Conservation (phyloP, 2,888 invertebrate species). For the Philhelius pedissequus region DNA sequence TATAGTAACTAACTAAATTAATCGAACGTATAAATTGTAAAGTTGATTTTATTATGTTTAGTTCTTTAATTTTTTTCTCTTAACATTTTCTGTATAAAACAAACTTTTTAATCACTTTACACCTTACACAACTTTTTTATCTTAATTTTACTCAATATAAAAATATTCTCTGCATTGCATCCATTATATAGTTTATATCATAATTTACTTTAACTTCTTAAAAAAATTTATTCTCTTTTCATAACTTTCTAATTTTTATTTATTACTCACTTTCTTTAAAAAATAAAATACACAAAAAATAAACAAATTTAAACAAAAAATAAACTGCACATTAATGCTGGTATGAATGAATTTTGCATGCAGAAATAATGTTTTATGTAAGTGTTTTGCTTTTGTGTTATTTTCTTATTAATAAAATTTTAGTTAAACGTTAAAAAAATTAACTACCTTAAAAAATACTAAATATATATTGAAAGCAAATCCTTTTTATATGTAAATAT, state of each 20-base stretch:
- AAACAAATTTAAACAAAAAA: slow-evolving; percentile 16
- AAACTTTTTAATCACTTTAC: neutral
- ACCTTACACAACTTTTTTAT: neutral
- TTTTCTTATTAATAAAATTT: neutral
- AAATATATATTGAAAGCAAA: neutral
- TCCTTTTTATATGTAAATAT: slow-evolving; percentile 11
- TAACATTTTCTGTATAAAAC: neutral
- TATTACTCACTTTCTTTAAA: slow-evolving; percentile 9
- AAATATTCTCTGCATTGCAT: neutral
- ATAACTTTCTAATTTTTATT: neutral
- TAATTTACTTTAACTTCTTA: neutral
- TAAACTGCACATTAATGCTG: slow-evolving; percentile 47
- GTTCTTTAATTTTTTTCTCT: neutral
- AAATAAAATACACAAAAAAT: neutral
- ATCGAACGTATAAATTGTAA: too few relatives aligned
- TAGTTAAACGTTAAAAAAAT: neutral
- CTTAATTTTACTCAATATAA: neutral
- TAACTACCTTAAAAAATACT: neutral
- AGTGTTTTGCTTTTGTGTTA: slow-evolving; percentile 58
- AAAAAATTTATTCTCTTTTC: neutral
- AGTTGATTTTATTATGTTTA: neutral
- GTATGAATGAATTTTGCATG: slow-evolving; percentile 62
- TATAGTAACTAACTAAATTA: too few relatives aligned
- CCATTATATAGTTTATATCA: neutral
- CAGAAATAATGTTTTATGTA: slow-evolving; percentile 61